Percentiles rank a stretch among this genome's conserved stretches.
These are phyloP conservation scores for Podilymbus podiceps DNA, from an alignment of 2,113 vertebrate genomes.

Conservation along the genomic window DNA sequence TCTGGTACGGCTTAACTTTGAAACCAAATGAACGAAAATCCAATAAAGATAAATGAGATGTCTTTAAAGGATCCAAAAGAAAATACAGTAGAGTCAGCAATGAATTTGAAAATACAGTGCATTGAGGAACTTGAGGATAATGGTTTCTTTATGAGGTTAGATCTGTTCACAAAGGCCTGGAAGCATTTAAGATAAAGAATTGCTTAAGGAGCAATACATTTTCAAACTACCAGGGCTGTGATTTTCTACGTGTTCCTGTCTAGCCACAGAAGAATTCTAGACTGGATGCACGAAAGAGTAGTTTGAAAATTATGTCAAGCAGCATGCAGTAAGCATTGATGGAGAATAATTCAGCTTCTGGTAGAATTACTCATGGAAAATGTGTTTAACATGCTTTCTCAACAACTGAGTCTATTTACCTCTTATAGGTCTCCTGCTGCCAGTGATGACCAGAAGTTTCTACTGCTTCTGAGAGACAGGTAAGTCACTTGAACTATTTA, in stretches of 20 bases:
- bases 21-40: slow-evolving; percentile 18
- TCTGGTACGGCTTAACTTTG: slow-evolving; percentile 3
- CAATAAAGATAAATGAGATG: slow-evolving; percentile 24
- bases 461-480: background rate
- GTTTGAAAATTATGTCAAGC: background rate
- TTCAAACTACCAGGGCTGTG: background rate
- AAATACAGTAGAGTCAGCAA: background rate
- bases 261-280: background rate
- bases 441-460: background rate
- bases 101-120: background rate
- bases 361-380: background rate
- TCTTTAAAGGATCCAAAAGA: slow-evolving; percentile 12
- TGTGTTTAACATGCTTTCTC: background rate
- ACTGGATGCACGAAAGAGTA: background rate
- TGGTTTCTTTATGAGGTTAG: slow-evolving; percentile 2
- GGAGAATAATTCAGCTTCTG: background rate
- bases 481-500: fast-evolving
- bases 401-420: background rate
- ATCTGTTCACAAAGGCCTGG: background rate
- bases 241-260: background rate
- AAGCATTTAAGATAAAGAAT: background rate
- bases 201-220: background rate
- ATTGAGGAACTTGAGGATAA: background rate
- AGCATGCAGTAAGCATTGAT: background rate
- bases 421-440: background rate